Percentiles rank a stretch among this genome's conserved stretches.
Evolutionary conservation across 1,140 invertebrate genomes (phyloP).

Genomic region (Ceratina australensis): DNA sequence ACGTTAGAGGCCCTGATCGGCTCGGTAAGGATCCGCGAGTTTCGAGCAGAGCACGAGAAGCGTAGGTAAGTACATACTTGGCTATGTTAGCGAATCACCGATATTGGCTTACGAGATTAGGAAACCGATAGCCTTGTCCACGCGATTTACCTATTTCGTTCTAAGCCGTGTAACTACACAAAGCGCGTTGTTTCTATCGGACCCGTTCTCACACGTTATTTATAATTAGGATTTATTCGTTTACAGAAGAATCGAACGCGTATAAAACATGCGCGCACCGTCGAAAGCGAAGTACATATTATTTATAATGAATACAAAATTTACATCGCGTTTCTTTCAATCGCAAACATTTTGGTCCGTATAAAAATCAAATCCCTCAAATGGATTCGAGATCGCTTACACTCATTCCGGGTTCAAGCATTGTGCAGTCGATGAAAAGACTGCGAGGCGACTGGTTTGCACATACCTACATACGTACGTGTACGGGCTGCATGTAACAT

Average conservation of each 20-base stretch:
- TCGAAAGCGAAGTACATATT: too few relatives aligned
- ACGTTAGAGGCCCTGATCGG: conserved; percentile 62
- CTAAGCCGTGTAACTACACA: conserved; percentile 20
- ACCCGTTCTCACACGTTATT: too few relatives aligned
- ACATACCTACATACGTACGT: background rate
- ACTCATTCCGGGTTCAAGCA: too few relatives aligned
- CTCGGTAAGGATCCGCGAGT: conserved; percentile 42
- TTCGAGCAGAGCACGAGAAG: conserved; percentile 36
- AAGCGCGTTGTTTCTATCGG: conserved; percentile 17
- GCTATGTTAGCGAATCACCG: conserved; percentile 58
- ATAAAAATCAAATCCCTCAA: too few relatives aligned
- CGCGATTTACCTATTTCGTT: conserved; percentile 11
- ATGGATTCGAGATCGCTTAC: too few relatives aligned
- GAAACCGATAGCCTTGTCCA: conserved; percentile 61
- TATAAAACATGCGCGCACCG: too few relatives aligned
- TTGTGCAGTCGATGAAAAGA: background rate
- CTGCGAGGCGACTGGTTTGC: background rate
- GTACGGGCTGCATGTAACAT: background rate
- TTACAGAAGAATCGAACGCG: too few relatives aligned
- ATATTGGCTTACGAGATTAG: conserved; percentile 69
- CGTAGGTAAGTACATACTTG: conserved; percentile 18
- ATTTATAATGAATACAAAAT: too few relatives aligned
- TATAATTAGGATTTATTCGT: too few relatives aligned
- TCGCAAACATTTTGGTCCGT: too few relatives aligned
- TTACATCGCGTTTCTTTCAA: too few relatives aligned